Evolutionary conservation across 2,113 vertebrate genomes (phyloP), one percentile per base, ranked within the genome.

Genomic region (Urocolius indicus): DNA sequence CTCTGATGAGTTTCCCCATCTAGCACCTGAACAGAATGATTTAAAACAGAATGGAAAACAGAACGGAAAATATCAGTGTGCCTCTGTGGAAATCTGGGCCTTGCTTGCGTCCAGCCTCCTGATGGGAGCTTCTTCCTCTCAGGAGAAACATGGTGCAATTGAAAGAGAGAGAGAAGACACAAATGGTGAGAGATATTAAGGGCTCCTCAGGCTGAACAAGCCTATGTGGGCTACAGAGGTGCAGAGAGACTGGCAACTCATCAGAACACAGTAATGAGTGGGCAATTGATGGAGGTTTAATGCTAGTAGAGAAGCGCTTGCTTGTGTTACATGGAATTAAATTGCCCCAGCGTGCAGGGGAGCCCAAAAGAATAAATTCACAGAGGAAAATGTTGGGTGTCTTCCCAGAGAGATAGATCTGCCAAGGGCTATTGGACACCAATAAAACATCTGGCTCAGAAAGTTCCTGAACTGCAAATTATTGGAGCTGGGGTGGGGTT

Each of bases 151-250:
- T 71, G 4, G n/a, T 84, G 43, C 2, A 3, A 34, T 11, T 49
- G 43, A 24, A 62, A 84, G 51, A 77, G 8, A 59, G 22, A 34
- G 17, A 43, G 55, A 68, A 61, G 29, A 29, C 12, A 45, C 0
- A 0, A 13, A 26, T 36, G 15, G 8, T 24, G 26, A 36, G 22
- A 74, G 5, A 10, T 63, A 27, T 1, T 11, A 13, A 13, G 7
- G 3, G 10, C 21, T 89, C 6, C 38, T 93, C 23, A 32, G 18
- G 24, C 0, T 30, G 27, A 30, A 59, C 12, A 81, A 46, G 77
- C 13, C 29, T 36, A 68, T 0, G 0, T 16, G 45, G 24, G 72
- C 14, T 29, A 14, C 0, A 0, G 49, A 83, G 51, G 20, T 54
- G 18, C 18, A 71, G 22, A 55, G 74, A 16, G 4, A 32, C 24